A percentile compares a stretch with the other conserved stretches of the same genome.
Evolutionary conservation across 2,888 invertebrate genomes (phyloP).

Genomic region (Eucera pruinosa): DNA sequence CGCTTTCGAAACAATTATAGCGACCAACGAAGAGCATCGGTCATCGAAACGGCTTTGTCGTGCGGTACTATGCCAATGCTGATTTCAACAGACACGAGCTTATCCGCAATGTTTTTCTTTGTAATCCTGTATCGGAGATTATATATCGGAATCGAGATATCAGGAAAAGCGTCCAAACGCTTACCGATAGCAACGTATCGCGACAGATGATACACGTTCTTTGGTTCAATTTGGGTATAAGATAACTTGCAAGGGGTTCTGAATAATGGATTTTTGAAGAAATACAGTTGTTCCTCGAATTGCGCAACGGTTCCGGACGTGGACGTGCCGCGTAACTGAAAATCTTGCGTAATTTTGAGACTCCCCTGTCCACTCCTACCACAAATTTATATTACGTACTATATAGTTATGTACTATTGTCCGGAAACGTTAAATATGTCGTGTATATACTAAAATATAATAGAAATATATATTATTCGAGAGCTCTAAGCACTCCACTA

Average conservation of each 20-base stretch:
- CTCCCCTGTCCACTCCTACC: too few relatives aligned
- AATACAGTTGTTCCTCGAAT: too few relatives aligned
- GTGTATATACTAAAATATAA: too few relatives aligned
- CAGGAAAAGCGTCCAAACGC: background rate
- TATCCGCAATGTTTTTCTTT: background rate
- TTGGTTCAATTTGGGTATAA: conserved; percentile 2
- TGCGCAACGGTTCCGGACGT: too few relatives aligned
- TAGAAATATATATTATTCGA: too few relatives aligned
- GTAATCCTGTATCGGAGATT: conserved; percentile 37
- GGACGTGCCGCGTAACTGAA: too few relatives aligned
- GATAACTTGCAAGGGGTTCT: too few relatives aligned
- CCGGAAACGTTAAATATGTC: too few relatives aligned
- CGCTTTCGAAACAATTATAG: conserved; percentile 44
- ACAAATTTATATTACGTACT: too few relatives aligned
- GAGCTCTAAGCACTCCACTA: too few relatives aligned
- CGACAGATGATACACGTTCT: background rate
- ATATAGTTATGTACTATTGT: too few relatives aligned
- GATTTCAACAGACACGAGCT: background rate
- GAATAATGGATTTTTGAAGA: background rate
- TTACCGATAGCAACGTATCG: background rate
- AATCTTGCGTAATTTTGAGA: too few relatives aligned
- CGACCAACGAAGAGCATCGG: conserved; percentile 28
- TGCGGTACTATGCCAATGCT: background rate
- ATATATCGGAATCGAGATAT: background rate
- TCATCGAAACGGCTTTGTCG: conserved; percentile 23